These are phyloP conservation scores for Edolisoma coerulescens DNA, from an alignment of 2,113 vertebrate genomes.

Conservation along the genomic window DNA sequence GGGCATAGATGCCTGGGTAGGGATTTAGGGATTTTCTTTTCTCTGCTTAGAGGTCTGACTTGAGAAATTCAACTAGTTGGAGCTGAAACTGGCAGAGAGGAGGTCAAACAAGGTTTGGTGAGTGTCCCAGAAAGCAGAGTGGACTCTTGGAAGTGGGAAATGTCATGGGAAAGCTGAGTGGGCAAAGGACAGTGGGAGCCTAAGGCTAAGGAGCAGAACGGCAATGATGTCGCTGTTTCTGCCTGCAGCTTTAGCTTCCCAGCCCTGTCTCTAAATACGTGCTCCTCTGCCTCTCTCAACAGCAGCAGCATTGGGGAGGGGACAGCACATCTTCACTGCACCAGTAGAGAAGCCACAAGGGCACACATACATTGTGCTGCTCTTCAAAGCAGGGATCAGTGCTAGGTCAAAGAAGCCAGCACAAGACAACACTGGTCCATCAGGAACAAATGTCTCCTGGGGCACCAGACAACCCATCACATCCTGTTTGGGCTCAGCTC, in stretches of 20 bases:
- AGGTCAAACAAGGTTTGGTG: neutral
- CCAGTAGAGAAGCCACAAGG: neutral
- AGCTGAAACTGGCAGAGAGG: constrained; percentile 9
- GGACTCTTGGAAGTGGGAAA: neutral
- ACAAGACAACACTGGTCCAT: neutral
- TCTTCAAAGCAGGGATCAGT: neutral
- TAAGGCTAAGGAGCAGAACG: neutral
- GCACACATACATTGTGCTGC: accelerated
- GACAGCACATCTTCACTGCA: accelerated
- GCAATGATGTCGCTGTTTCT: neutral
- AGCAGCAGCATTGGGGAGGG: neutral
- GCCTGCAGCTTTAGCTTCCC: neutral
- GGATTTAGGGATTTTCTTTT: neutral
- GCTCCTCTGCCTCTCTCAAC: neutral
- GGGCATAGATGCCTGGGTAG: neutral
- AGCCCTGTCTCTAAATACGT: neutral
- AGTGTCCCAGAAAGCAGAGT: neutral
- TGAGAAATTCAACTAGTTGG: neutral
- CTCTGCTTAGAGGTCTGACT: neutral
- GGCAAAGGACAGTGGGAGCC: neutral
- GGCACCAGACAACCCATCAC: neutral
- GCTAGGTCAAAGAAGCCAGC: neutral
- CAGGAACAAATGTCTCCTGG: neutral
- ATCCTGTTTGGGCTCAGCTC: neutral
- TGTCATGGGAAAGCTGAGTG: neutral